Conservation (phyloP, 1,140 invertebrate species). For the Aphidius ervi region DNA sequence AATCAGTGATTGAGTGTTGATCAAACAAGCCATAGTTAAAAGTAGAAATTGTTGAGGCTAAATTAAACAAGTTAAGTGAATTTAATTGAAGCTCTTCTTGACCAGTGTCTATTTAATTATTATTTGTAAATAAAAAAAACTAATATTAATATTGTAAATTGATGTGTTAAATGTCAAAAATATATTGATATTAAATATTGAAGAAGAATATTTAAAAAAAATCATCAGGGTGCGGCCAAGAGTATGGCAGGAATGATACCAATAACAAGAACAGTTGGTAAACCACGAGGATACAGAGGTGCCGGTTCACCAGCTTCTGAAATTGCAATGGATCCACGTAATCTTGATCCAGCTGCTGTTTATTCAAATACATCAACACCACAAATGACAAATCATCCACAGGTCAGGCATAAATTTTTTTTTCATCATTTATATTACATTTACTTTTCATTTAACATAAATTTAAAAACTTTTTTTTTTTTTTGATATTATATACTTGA, state of each 20-base stretch:
- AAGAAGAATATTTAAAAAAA: not conserved
- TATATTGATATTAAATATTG: too few species aligned
- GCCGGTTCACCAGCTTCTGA: conserved; percentile 33
- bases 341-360: conserved; percentile 28
- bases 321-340: conserved; percentile 46
- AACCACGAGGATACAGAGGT: conserved; percentile 22
- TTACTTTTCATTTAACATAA: not conserved
- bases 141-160: too few species aligned
- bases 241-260: conserved; percentile 42
- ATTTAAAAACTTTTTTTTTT: conserved; percentile 3
- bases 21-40: too few species aligned
- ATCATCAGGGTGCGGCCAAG: conserved; percentile 35
- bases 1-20: too few species aligned
- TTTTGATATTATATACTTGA: not conserved
- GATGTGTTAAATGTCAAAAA: too few species aligned
- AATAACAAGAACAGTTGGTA: conserved; percentile 26
- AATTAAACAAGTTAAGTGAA: too few species aligned
- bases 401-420: conserved; percentile 5
- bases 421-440: not conserved
- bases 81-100: too few species aligned
- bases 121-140: too few species aligned
- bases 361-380: conserved; percentile 4
- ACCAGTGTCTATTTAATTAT: too few species aligned
- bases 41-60: too few species aligned
- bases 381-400: conserved; percentile 20